Conservation (phyloP, 2,797 vertebrate genomes). For the Molossus molossus region DNA sequence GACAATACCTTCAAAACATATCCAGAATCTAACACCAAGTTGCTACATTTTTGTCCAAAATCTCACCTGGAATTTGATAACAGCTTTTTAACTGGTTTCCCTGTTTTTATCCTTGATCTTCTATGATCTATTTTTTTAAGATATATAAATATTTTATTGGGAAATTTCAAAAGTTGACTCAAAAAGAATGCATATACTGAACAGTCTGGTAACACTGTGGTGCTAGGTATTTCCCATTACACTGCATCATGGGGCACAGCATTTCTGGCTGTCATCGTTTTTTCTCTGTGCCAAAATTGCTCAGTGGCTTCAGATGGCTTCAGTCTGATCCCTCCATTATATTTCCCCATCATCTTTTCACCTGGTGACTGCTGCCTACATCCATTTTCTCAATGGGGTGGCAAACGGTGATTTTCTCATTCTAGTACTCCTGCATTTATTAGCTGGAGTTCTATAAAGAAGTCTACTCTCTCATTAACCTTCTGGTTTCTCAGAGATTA, state of each 20-base stretch:
- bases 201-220: no score
- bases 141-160: no score
- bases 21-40: neutral
- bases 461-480: neutral
- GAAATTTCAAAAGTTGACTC: no score
- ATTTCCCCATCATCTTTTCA: neutral
- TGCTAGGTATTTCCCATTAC: neutral
- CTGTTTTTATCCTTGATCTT: neutral
- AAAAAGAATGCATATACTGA: no score
- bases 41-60: slow-evolving; percentile 1
- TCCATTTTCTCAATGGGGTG: neutral
- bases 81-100: neutral
- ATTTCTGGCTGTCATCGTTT: neutral
- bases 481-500: neutral
- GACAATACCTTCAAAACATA: neutral
- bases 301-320: neutral
- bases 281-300: neutral
- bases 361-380: neutral
- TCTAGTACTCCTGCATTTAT: neutral
- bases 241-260: neutral
- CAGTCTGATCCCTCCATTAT: neutral
- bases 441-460: slow-evolving; percentile 55
- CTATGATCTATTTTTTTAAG: neutral
- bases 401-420: neutral
- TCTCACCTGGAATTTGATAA: neutral